Evolutionary conservation across 2,888 invertebrate species (phyloP).

Genomic region (Mycalesis mineus): DNA sequence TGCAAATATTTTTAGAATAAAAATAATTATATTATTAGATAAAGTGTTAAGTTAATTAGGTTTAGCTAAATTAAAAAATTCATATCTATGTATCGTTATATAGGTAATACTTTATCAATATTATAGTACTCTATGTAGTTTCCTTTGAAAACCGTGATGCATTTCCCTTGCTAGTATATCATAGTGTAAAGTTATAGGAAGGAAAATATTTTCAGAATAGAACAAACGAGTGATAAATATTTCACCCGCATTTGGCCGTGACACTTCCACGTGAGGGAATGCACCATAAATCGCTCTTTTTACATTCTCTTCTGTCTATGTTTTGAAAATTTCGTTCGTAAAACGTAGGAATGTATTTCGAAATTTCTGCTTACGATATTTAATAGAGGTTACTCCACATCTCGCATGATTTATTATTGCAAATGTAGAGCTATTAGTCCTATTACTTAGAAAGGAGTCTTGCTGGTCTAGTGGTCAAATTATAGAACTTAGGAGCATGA

Average conservation of each 20-base stretch:
- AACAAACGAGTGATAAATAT: conserved; percentile 9
- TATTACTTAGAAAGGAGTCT: too few species aligned
- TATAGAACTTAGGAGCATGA: too few species aligned
- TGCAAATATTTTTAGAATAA: too few species aligned
- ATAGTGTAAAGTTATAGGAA: conserved; percentile 6
- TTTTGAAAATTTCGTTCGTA: background rate
- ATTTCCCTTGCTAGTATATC: background rate
- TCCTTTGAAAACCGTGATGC: background rate
- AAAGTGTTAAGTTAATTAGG: too few species aligned
- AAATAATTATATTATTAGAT: too few species aligned
- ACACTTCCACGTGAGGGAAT: conserved; percentile 29
- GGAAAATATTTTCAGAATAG: conserved; percentile 10
- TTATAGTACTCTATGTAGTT: background rate
- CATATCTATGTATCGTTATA: too few species aligned
- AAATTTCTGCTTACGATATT: too few species aligned
- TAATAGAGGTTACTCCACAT: background rate
- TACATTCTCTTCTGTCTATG: background rate
- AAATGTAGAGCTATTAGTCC: too few species aligned
- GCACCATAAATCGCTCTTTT: conserved; percentile 14
- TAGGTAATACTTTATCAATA: too few species aligned
- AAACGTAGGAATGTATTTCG: background rate
- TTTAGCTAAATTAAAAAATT: too few species aligned
- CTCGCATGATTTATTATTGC: too few species aligned
- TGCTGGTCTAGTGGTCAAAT: too few species aligned
- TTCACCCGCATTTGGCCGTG: conserved; percentile 15